Evolutionary conservation across 2,113 vertebrate species (phyloP).

Genomic region (Colinus virginianus): DNA sequence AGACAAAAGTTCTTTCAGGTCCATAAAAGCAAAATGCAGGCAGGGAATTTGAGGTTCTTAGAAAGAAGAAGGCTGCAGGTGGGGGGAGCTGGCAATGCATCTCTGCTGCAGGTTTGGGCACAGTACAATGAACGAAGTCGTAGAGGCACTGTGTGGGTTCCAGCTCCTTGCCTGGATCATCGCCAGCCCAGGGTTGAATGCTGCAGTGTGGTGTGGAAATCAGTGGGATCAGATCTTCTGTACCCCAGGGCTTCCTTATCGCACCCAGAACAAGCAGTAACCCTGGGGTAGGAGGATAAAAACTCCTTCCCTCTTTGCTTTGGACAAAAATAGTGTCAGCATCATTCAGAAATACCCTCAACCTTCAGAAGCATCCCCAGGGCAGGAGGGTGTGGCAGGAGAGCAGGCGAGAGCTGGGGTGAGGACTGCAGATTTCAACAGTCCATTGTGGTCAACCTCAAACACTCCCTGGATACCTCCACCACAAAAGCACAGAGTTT

Average conservation of each 20-base stretch:
- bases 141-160: neutral
- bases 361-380: neutral
- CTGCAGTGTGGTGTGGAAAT: accelerated
- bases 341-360: neutral
- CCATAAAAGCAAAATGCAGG: conserved; percentile 54
- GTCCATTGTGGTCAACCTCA: neutral
- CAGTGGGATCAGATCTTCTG: neutral
- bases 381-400: no score
- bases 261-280: neutral
- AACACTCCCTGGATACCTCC: neutral
- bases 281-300: neutral
- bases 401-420: accelerated
- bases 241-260: neutral
- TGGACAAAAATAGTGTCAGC: neutral
- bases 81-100: neutral
- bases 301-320: neutral
- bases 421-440: neutral
- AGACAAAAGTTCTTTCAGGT: conserved; percentile 71
- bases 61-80: conserved; percentile 4
- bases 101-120: neutral
- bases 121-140: neutral
- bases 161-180: neutral
- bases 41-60: conserved; percentile 58
- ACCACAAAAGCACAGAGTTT: neutral
- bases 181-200: neutral